Evolutionary conservation across 2,888 invertebrate genomes (phyloP).

Genomic region (Morpho achilles): DNA sequence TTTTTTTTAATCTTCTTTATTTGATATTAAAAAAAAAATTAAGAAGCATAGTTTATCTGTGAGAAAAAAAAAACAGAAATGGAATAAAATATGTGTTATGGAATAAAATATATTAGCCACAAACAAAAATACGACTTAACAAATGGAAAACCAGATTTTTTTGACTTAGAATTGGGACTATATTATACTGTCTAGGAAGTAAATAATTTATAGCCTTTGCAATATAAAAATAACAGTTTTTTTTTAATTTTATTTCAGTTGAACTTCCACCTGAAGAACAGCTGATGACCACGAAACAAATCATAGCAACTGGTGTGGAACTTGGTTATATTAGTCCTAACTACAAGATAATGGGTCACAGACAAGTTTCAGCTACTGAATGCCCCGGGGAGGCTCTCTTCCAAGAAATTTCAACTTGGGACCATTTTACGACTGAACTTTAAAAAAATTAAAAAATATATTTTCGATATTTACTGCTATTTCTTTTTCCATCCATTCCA

Average conservation of each 20-base stretch:
- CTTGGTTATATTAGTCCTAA: conserved; percentile 76
- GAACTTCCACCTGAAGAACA: conserved; percentile 77
- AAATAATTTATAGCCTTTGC: not conserved
- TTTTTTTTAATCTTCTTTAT: too few species aligned
- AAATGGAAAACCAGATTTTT: too few species aligned
- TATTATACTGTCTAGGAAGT: too few species aligned
- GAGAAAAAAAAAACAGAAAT: too few species aligned
- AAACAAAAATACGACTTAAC: too few species aligned
- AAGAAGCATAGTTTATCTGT: too few species aligned
- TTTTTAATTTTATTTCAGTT: conserved; percentile 52
- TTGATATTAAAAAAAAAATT: too few species aligned
- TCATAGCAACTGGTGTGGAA: conserved; percentile 80
- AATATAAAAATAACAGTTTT: not conserved
- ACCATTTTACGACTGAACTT: conserved; percentile 37
- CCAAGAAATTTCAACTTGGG: conserved; percentile 81
- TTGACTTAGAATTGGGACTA: too few species aligned
- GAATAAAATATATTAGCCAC: too few species aligned
- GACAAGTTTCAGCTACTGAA: conserved; percentile 73
- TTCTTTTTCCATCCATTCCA: not conserved
- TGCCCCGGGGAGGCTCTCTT: conserved; percentile 84
- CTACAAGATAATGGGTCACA: conserved; percentile 82
- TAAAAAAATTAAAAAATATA: not conserved
- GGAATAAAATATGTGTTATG: too few species aligned
- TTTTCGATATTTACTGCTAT: not conserved
- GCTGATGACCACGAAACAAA: conserved; percentile 69